Conservation (phyloP, 2,113 vertebrate species). For the Sclerurus mexicanus region DNA sequence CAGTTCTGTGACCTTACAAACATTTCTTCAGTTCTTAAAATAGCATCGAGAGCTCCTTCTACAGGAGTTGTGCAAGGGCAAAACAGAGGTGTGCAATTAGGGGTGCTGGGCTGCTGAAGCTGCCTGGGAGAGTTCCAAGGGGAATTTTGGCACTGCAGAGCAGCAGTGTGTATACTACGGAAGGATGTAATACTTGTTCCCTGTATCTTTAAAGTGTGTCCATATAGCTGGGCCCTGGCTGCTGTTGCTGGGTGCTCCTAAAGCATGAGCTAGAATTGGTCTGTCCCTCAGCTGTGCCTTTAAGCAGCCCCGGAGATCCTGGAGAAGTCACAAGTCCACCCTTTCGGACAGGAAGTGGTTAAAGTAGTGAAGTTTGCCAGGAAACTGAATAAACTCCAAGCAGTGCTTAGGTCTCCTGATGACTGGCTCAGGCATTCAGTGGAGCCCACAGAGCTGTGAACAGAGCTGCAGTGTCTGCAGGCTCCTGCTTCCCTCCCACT, state of each 20-base stretch:
- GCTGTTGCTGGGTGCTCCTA: rapidly evolving
- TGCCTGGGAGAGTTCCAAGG: not conserved
- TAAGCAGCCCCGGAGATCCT: not conserved
- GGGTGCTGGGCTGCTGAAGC: not conserved
- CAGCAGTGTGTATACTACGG: not conserved
- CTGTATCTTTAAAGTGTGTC: not conserved
- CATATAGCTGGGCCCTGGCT: not conserved
- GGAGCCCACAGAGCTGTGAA: not conserved
- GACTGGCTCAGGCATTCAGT: not conserved
- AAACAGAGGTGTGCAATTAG: not conserved
- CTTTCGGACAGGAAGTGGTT: constrained; percentile 32
- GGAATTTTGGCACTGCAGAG: not conserved
- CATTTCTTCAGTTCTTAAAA: not conserved
- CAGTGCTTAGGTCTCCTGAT: not conserved
- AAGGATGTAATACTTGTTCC: not conserved
- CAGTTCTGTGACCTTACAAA: not conserved
- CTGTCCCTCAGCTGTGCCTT: not conserved
- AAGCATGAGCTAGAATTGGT: not conserved
- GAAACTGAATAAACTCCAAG: constrained; percentile 47
- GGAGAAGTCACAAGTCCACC: not conserved
- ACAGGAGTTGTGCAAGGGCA: not conserved
- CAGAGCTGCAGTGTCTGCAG: not conserved
- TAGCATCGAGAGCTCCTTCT: not conserved
- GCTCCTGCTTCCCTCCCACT: constrained; percentile 23
- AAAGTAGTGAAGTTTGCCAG: constrained; percentile 17